Evolutionary conservation across 1,140 invertebrate species (phyloP).

Genomic region (Atta texana): DNA sequence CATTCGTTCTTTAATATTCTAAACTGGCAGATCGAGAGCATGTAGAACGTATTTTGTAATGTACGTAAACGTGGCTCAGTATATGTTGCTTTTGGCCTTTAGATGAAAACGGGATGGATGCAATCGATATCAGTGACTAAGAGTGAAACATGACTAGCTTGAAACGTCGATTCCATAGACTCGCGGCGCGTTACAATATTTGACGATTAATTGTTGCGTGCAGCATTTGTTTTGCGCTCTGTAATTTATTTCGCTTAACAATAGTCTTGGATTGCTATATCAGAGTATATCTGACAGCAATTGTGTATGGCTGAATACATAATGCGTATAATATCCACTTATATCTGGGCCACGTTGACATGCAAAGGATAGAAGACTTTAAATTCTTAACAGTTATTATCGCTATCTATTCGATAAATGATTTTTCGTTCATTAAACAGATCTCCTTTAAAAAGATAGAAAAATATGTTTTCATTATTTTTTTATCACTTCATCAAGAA

Average conservation of each 20-base stretch:
- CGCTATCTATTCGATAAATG: background rate
- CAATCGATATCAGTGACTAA: conserved; percentile 65
- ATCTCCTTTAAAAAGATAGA: conserved; percentile 36
- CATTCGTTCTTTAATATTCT: conserved; percentile 41
- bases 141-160: conserved; percentile 71
- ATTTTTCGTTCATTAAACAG: conserved; percentile 21
- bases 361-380: conserved; percentile 62
- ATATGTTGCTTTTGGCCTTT: conserved; percentile 31
- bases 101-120: conserved; percentile 49
- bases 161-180: conserved; percentile 65
- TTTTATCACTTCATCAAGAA: conserved; percentile 18
- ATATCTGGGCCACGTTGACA: conserved; percentile 57
- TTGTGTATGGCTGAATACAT: conserved; percentile 33
- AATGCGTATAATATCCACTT: conserved; percentile 32
- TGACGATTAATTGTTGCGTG: conserved; percentile 51
- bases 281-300: conserved; percentile 50
- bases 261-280: conserved; percentile 52
- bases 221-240: conserved; percentile 47
- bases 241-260: conserved; percentile 53
- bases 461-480: conserved; percentile 26
- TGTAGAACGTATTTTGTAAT: conserved; percentile 39
- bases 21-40: conserved; percentile 53
- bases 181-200: conserved; percentile 44
- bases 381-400: conserved; percentile 63
- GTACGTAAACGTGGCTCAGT: conserved; percentile 51